These are phyloP conservation scores for Vulpes lagopus DNA, from an alignment of 2,113 vertebrate genomes.

Conservation along the genomic window DNA sequence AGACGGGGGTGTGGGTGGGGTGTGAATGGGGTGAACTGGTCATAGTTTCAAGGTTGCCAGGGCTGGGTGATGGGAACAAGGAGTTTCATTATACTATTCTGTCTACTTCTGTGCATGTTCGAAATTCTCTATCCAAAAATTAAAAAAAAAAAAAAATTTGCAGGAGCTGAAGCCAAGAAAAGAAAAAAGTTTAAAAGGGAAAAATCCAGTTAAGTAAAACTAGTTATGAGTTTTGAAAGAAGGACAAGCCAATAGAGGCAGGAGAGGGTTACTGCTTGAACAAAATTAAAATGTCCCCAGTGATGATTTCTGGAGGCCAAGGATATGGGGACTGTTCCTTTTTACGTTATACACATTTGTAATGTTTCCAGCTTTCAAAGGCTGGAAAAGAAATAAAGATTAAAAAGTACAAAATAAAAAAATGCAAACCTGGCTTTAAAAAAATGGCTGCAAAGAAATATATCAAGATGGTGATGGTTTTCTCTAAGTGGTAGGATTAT, in stretches of 20 bases:
- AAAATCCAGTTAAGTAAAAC: slow-evolving; percentile 61
- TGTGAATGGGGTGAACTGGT: background rate
- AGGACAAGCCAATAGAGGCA: background rate
- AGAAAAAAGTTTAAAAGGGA: slow-evolving; percentile 45
- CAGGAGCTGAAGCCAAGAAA: slow-evolving; percentile 25
- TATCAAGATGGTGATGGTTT: background rate
- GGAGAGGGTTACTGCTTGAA: background rate
- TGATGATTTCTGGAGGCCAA: background rate
- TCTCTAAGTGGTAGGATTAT: background rate
- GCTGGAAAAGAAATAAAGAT: background rate
- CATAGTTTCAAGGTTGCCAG: background rate
- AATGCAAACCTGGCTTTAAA: background rate
- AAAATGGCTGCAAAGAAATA: slow-evolving; percentile 28
- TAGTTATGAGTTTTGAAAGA: slow-evolving; percentile 29
- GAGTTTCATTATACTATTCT: slow-evolving; percentile 29
- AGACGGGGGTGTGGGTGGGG: background rate
- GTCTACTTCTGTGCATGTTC: slow-evolving; percentile 28
- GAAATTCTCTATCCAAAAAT: slow-evolving; percentile 53
- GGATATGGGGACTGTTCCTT: background rate
- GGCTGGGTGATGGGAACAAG: slow-evolving; percentile 6
- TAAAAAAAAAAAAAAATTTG: background rate
- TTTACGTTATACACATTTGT: background rate
- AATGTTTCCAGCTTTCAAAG: slow-evolving; percentile 7
- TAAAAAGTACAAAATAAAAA: slow-evolving; percentile 24
- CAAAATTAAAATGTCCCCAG: background rate